phyloP scores from a whole-genome alignment of 2,888 invertebrate species.

The Chrysotoxum bicinctum region DNA sequence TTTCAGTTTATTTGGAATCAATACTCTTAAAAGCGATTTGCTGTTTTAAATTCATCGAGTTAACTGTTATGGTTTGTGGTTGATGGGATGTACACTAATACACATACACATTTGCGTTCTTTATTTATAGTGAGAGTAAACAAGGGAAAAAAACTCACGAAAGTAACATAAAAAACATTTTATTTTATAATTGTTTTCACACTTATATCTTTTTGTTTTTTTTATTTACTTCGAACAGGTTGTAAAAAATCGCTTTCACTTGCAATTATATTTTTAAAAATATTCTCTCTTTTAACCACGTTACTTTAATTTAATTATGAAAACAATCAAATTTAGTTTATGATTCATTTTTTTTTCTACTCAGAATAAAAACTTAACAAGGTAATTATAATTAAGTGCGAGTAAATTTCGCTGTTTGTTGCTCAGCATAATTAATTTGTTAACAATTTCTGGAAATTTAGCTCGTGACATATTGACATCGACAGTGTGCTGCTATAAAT shows the following conservation, averaged over 20 bases:
- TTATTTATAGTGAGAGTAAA: too few relatives aligned
- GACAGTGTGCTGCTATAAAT: background rate
- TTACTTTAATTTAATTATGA: background rate
- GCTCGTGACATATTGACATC: conserved; percentile 4
- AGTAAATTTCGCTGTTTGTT: conserved; percentile 17
- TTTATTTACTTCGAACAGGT: conserved; percentile 22
- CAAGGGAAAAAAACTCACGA: too few relatives aligned
- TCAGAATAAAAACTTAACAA: conserved; percentile 18
- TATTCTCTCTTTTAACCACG: background rate
- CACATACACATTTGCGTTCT: too few relatives aligned
- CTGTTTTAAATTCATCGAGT: too few relatives aligned
- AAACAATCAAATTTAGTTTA: background rate
- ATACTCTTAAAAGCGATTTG: too few relatives aligned
- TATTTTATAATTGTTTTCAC: conserved; percentile 12
- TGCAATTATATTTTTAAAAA: conserved; percentile 24
- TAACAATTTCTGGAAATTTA: conserved; percentile 13
- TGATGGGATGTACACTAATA: too few relatives aligned
- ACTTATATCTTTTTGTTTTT: background rate
- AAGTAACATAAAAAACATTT: background rate
- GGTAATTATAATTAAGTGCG: conserved; percentile 24
- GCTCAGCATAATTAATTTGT: conserved; percentile 51
- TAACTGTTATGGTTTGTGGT: too few relatives aligned
- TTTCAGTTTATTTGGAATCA: too few relatives aligned
- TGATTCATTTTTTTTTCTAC: background rate
- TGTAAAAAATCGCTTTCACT: conserved; percentile 56